Evolutionary conservation across 2,888 invertebrate species (phyloP).

Genomic region (Sarcophaga rosellei): DNA sequence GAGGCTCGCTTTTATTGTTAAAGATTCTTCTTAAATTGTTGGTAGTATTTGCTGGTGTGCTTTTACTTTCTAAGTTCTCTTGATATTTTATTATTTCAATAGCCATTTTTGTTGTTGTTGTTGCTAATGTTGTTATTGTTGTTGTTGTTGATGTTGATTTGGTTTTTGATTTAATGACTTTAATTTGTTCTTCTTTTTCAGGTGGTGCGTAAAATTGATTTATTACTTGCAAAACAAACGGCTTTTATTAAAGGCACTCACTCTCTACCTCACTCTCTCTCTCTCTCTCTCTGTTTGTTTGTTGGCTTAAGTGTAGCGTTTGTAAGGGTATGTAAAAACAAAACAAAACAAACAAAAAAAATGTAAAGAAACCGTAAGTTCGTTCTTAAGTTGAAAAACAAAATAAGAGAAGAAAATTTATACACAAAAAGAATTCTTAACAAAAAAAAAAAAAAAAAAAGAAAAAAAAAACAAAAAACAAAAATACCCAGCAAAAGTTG

Average conservation of each 20-base stretch:
- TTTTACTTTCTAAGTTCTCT: background rate
- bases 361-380: background rate
- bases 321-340: conserved; percentile 27
- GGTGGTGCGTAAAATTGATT: conserved; percentile 71
- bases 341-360: conserved; percentile 3
- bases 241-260: background rate
- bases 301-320: background rate
- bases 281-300: background rate
- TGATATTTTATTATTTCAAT: conserved; percentile 37
- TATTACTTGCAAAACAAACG: conserved; percentile 64
- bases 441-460: background rate
- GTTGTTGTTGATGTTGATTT: conserved; percentile 54
- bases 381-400: too few species aligned
- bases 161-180: conserved; percentile 68
- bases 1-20: background rate
- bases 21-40: background rate
- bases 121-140: conserved; percentile 55
- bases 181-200: conserved; percentile 68
- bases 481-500: background rate
- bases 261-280: background rate
- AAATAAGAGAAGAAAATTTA: conserved; percentile 8
- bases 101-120: conserved; percentile 61
- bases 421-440: conserved; percentile 4
- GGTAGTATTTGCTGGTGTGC: background rate
- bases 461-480: background rate